phyloP scores from a whole-genome alignment of 2,113 vertebrate species.

The Motacilla alba region DNA sequence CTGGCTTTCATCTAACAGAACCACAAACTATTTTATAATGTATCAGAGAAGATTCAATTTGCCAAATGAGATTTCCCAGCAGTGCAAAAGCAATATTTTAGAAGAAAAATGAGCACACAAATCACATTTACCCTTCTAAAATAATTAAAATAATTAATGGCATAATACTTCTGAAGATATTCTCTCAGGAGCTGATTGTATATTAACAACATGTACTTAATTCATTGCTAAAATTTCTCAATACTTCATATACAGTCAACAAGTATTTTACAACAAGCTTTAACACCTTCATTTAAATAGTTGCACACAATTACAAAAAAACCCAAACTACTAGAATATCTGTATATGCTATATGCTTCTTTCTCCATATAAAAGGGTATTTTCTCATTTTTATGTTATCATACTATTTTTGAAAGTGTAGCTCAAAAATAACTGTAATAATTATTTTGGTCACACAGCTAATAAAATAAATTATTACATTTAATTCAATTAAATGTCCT shows the following conservation, averaged over 20 bases:
- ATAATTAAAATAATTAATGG: neutral
- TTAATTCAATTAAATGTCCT: neutral
- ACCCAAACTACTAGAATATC: neutral
- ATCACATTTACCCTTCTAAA: neutral
- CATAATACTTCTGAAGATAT: neutral
- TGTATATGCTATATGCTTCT: neutral
- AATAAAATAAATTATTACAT: neutral
- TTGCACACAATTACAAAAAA: neutral
- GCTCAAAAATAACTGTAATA: neutral
- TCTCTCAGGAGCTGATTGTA: neutral
- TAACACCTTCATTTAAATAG: neutral
- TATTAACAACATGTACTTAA: neutral
- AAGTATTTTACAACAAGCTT: neutral
- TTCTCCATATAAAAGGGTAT: neutral
- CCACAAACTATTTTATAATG: neutral
- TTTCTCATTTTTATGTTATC: neutral
- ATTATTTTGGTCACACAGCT: neutral
- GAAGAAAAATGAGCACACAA: neutral
- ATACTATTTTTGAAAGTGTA: neutral
- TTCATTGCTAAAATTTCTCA: neutral
- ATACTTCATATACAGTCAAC: neutral
- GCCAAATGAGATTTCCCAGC: neutral
- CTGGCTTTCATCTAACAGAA: neutral
- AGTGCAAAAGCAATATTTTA: neutral
- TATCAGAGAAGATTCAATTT: neutral